These are phyloP conservation scores for Heliconius cydno DNA, from an alignment of 2,888 invertebrate species.

Conservation along the genomic window DNA sequence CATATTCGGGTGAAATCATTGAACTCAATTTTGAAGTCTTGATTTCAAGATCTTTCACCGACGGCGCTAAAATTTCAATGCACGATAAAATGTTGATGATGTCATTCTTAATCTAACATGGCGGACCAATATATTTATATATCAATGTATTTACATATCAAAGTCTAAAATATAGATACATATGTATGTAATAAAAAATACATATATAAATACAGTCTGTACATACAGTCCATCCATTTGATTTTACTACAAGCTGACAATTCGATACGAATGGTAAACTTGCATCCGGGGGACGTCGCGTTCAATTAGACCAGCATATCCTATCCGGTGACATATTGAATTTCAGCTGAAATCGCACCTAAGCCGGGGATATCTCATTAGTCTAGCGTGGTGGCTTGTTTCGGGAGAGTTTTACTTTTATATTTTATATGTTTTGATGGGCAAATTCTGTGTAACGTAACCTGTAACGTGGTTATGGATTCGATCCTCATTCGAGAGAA, in stretches of 20 bases:
- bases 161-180: not conserved
- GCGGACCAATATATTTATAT: no score
- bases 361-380: constrained; percentile 37
- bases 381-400: constrained; percentile 32
- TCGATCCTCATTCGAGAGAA: no score
- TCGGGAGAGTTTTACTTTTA: not conserved
- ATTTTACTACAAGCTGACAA: constrained; percentile 3
- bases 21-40: no score
- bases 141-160: no score
- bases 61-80: no score
- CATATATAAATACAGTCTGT: not conserved
- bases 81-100: no score
- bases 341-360: constrained; percentile 43
- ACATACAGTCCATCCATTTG: not conserved
- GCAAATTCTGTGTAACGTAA: no score
- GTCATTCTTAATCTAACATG: no score
- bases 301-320: constrained; percentile 49
- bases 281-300: constrained; percentile 34
- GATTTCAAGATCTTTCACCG: no score
- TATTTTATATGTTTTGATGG: not conserved
- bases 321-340: constrained; percentile 49
- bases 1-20: no score
- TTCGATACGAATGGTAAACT: constrained; percentile 13
- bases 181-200: not conserved
- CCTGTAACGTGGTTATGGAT: no score